Percentiles rank a stretch among this genome's conserved stretches.
Evolutionary conservation across 2,888 invertebrate genomes (phyloP).

Genomic region (Entomobrya multifasciata): DNA sequence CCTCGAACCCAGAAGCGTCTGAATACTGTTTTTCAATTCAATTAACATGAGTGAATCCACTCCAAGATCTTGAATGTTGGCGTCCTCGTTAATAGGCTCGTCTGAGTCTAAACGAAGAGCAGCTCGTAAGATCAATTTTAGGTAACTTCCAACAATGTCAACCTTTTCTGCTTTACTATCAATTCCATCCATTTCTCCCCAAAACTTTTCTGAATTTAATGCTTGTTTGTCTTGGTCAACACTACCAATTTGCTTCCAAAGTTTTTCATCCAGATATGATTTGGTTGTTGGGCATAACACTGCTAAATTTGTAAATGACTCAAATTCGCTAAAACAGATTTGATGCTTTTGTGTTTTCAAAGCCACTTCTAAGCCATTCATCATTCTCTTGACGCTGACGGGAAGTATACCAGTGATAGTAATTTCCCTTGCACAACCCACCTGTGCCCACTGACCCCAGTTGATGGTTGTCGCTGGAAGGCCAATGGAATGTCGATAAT

Average conservation of each 20-base stretch:
- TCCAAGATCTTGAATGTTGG: conserved; percentile 36
- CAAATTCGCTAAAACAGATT: conserved; percentile 24
- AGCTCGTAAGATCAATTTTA: conserved; percentile 35
- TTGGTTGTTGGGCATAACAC: conserved; percentile 3
- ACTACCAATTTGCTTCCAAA: background rate
- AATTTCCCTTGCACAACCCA: conserved; percentile 61
- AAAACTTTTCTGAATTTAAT: conserved; percentile 16
- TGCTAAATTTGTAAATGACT: background rate
- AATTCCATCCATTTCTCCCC: conserved; percentile 37
- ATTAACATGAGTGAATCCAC: conserved; percentile 50
- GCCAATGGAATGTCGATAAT: conserved; percentile 44
- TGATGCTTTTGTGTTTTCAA: conserved; percentile 27
- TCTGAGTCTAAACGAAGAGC: conserved; percentile 2
- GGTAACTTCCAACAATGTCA: conserved; percentile 12
- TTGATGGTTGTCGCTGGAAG: conserved; percentile 59
- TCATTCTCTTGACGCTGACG: conserved; percentile 30
- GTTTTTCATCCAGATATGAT: conserved; percentile 55
- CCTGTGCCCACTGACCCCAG: conserved; percentile 71
- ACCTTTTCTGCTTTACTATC: conserved; percentile 20
- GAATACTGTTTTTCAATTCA: conserved; percentile 45
- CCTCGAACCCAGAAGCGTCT: conserved; percentile 1
- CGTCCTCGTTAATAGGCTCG: conserved; percentile 7
- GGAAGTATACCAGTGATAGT: conserved; percentile 50
- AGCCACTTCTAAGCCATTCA: conserved; percentile 35
- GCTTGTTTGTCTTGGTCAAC: background rate